Conservation (phyloP, 2,888 invertebrate genomes). For the Cataglyphis rosenhaueri region DNA sequence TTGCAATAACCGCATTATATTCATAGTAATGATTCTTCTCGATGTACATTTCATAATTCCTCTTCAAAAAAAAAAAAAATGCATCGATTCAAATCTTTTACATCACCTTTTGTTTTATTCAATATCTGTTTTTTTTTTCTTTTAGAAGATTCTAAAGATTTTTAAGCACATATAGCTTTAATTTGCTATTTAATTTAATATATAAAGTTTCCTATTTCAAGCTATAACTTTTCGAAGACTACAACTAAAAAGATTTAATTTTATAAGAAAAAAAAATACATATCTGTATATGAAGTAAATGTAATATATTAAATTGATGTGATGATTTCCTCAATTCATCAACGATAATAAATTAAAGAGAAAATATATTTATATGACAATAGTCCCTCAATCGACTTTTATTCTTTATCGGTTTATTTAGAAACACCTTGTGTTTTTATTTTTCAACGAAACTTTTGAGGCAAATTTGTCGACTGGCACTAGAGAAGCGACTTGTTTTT, state of each 20-base stretch:
- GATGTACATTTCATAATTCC: not conserved
- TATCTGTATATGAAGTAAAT: not conserved
- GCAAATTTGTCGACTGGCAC: not conserved
- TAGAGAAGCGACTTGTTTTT: constrained; percentile 43
- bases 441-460: not conserved
- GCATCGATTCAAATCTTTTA: not conserved
- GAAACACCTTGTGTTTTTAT: not conserved
- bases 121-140: not conserved
- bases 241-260: not conserved
- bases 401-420: not conserved
- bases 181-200: not conserved
- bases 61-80: not conserved
- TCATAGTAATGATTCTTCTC: not conserved
- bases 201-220: not conserved
- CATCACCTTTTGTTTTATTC: not conserved
- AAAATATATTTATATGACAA: not conserved
- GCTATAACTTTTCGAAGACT: not conserved
- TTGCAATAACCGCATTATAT: not conserved
- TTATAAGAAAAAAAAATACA: not conserved
- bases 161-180: not conserved
- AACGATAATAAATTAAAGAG: not conserved
- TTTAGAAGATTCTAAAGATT: not conserved
- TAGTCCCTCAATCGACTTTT: not conserved
- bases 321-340: constrained; percentile 3
- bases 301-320: not conserved